A percentile compares a stretch with the other conserved stretches of the same genome.
Evolutionary conservation across 2,113 vertebrate genomes (phyloP).

Genomic region (Chauna torquata): DNA sequence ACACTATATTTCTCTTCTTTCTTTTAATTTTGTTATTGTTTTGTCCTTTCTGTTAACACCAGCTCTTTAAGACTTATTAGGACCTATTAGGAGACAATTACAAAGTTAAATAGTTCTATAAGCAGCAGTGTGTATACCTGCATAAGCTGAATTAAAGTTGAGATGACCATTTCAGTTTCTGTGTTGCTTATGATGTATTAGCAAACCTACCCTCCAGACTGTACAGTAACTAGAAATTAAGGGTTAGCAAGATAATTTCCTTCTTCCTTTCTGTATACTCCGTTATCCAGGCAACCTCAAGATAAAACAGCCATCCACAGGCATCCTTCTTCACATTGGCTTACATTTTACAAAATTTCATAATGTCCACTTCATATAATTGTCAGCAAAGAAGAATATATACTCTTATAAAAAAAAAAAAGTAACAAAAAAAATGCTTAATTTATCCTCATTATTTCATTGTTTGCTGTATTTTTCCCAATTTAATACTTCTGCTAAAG

Average conservation of each 20-base stretch:
- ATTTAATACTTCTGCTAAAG: background rate
- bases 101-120: background rate
- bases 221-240: background rate
- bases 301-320: background rate
- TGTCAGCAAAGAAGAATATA: background rate
- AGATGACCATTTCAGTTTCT: background rate
- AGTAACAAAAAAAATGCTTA: background rate
- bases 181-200: background rate
- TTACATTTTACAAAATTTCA: background rate
- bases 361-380: background rate
- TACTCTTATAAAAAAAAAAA: background rate
- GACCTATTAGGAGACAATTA: background rate
- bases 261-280: background rate
- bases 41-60: background rate
- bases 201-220: background rate
- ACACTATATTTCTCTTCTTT: background rate
- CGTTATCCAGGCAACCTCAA: background rate
- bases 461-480: background rate
- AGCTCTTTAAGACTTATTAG: background rate
- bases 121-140: background rate
- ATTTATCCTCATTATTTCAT: background rate
- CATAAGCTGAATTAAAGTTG: background rate
- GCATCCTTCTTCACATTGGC: background rate
- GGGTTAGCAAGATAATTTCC: background rate
- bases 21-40: background rate